Evolutionary conservation across 2,113 vertebrate genomes (phyloP).

Genomic region (Xyrauchen texanus): DNA sequence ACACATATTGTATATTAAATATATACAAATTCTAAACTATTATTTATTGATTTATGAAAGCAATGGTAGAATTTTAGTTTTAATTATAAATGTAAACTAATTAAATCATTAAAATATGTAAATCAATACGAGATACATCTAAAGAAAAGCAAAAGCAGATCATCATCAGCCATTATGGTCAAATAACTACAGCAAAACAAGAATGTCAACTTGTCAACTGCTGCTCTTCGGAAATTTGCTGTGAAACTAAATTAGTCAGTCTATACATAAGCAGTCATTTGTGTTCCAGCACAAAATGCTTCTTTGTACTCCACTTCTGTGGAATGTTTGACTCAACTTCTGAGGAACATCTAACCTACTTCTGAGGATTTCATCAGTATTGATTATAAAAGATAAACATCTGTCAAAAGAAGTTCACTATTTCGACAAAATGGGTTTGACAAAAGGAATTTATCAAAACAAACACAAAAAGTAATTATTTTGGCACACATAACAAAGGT

Average conservation of each 20-base stretch:
- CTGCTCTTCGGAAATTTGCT: constrained; percentile 24
- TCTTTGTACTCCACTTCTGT: neutral
- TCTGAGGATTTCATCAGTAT: constrained; percentile 1
- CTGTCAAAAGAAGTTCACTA: neutral
- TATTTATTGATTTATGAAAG: too few relatives aligned
- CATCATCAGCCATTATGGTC: neutral
- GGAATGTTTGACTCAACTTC: neutral
- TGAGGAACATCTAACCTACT: neutral
- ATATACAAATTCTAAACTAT: too few relatives aligned
- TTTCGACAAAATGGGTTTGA: too few relatives aligned
- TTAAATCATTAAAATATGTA: too few relatives aligned
- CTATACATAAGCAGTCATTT: constrained; percentile 34
- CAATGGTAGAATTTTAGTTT: too few relatives aligned
- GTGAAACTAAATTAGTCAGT: constrained; percentile 22
- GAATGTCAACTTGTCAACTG: neutral
- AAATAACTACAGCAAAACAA: constrained; percentile 1
- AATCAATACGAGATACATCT: too few relatives aligned
- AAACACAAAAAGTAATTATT: neutral
- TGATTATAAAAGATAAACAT: neutral
- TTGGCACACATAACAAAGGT: constrained; percentile 1
- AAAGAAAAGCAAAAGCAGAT: too few relatives aligned
- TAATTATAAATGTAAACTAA: too few relatives aligned
- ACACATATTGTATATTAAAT: too few relatives aligned
- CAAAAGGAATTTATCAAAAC: constrained; percentile 13
- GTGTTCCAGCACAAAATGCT: constrained; percentile 30